phyloP scores from a whole-genome alignment of 2,113 vertebrate genomes.

The Larimichthys polyactis region DNA sequence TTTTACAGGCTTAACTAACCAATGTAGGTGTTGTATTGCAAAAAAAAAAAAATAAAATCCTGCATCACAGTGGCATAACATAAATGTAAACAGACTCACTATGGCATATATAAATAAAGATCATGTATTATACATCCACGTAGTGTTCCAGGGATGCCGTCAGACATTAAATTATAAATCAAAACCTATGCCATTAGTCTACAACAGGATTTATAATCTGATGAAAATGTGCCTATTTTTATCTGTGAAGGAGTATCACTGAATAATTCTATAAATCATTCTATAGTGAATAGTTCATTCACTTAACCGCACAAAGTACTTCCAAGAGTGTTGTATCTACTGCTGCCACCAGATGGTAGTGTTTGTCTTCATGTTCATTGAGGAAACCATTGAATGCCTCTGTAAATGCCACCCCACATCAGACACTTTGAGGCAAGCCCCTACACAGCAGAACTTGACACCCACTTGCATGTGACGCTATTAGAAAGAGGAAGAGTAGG shows the following conservation, averaged over 20 bases:
- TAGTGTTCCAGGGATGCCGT: neutral
- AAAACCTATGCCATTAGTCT: neutral
- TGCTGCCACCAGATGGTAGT: constrained; percentile 35
- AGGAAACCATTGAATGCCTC: neutral
- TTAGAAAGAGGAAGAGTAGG: constrained; percentile 60
- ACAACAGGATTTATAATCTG: neutral
- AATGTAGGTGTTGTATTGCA: no score
- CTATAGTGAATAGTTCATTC: neutral
- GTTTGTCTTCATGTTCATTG: neutral
- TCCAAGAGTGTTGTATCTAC: neutral
- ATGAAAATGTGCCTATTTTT: neutral
- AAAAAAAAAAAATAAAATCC: neutral
- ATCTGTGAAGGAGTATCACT: neutral
- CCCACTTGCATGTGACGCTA: constrained; percentile 25
- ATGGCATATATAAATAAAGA: neutral
- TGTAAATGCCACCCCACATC: neutral
- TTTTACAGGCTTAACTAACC: no score
- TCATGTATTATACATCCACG: neutral
- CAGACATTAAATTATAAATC: neutral
- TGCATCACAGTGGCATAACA: neutral
- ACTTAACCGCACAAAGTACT: neutral
- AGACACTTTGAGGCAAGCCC: neutral
- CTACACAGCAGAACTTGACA: neutral
- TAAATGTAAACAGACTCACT: neutral
- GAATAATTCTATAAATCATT: no score